Evolutionary conservation across 1,140 invertebrate genomes (phyloP).

Genomic region (Berghia stephanieae): DNA sequence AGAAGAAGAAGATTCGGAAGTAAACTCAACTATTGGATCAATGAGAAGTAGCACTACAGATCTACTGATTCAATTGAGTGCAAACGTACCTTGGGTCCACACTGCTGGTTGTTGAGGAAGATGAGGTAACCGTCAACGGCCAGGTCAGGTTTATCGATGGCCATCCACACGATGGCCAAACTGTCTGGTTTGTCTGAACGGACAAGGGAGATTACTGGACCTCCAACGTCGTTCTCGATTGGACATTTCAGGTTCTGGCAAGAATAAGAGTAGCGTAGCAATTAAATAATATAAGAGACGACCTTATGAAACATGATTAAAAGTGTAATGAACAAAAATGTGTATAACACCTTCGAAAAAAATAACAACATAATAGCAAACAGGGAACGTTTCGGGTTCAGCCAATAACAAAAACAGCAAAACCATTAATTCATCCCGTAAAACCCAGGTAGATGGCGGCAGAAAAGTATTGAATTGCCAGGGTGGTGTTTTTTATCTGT

Average conservation of each 20-base stretch:
- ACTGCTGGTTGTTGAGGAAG: slow-evolving; percentile 63
- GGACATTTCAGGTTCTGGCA: slow-evolving; percentile 55
- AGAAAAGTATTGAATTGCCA: too few relatives aligned
- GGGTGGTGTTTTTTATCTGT: too few relatives aligned
- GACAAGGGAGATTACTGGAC: slow-evolving; percentile 65
- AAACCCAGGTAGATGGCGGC: too few relatives aligned
- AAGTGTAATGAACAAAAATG: too few relatives aligned
- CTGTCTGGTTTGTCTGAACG: slow-evolving; percentile 52
- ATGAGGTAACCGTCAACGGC: slow-evolving; percentile 61
- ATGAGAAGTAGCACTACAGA: background rate
- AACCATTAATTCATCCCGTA: too few relatives aligned
- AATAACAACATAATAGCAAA: background rate
- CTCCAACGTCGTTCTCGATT: slow-evolving; percentile 49
- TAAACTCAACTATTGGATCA: background rate
- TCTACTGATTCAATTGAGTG: background rate
- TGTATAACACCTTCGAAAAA: background rate
- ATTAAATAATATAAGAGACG: too few relatives aligned
- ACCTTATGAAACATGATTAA: too few relatives aligned
- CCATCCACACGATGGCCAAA: slow-evolving; percentile 63
- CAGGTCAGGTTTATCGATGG: slow-evolving; percentile 49
- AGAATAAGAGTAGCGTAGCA: too few relatives aligned
- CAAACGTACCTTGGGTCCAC: slow-evolving; percentile 56
- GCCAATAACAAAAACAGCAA: background rate
- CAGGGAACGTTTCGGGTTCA: background rate
- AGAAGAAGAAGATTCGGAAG: too few relatives aligned